Conservation (phyloP, 2,797 vertebrate species). For the Urocyon cinereoargenteus region DNA sequence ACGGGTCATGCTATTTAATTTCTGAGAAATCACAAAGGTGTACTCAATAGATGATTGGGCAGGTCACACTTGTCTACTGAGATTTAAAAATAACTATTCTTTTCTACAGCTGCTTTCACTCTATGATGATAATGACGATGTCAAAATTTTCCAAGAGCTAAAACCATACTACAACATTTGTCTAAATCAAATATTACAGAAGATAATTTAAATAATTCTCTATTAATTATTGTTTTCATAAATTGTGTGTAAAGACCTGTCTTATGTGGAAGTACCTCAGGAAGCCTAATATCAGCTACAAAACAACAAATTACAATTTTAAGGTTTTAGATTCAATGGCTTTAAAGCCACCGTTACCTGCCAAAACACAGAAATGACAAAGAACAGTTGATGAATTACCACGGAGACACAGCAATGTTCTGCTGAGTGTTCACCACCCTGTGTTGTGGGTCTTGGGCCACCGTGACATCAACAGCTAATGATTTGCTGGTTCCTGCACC, state of each 20-base stretch:
- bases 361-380: not conserved
- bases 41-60: slow-evolving; percentile 2
- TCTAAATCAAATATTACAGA: slow-evolving; percentile 60
- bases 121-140: not conserved
- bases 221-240: slow-evolving; percentile 63
- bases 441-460: not conserved
- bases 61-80: slow-evolving; percentile 41
- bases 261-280: not conserved
- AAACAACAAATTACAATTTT: slow-evolving; percentile 29
- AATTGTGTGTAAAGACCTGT: slow-evolving; percentile 42
- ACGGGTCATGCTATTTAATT: slow-evolving; percentile 73
- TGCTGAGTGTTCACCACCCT: not conserved
- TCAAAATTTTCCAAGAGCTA: slow-evolving; percentile 40
- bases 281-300: slow-evolving; percentile 52
- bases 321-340: slow-evolving; percentile 8
- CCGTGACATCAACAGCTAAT: not conserved
- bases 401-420: not conserved
- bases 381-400: not conserved
- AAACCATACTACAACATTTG: slow-evolving; percentile 39
- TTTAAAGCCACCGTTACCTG: not conserved
- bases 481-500: not conserved
- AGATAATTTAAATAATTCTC: slow-evolving; percentile 57
- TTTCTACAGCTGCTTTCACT: not conserved
- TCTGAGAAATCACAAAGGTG: slow-evolving; percentile 58
- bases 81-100: slow-evolving; percentile 68